phyloP scores from a whole-genome alignment of 2,888 invertebrate species.

The Catocala sponsa region DNA sequence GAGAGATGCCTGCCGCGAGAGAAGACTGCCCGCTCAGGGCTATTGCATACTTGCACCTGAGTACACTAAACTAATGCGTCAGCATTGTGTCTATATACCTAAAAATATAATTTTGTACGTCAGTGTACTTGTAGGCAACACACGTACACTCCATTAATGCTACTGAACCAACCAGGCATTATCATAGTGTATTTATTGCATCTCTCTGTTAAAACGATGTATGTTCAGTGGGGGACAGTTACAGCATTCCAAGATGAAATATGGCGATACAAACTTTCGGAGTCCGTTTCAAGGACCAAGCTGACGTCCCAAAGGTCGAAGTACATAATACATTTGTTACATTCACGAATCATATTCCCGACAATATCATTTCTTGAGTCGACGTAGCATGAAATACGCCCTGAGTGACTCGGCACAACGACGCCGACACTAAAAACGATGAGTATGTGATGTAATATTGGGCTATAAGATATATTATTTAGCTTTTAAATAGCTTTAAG shows the following conservation, averaged over 20 bases:
- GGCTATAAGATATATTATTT: constrained; percentile 40
- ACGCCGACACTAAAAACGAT: constrained; percentile 73
- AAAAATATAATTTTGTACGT: too few species aligned
- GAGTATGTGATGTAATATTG: constrained; percentile 37
- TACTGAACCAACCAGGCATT: too few species aligned
- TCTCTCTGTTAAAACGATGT: background rate
- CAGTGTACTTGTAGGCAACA: too few species aligned
- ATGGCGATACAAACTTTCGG: constrained; percentile 15
- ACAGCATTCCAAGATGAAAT: constrained; percentile 17
- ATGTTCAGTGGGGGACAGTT: constrained; percentile 3
- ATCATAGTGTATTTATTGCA: too few species aligned
- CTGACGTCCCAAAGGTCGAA: constrained; percentile 40
- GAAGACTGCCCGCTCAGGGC: too few species aligned
- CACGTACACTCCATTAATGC: too few species aligned
- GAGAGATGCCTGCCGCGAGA: too few species aligned
- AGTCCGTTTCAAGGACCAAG: constrained; percentile 35
- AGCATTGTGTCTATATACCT: too few species aligned
- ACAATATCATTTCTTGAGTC: constrained; percentile 86
- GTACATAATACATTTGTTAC: constrained; percentile 84
- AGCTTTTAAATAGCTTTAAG: background rate
- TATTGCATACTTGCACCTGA: too few species aligned
- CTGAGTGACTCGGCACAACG: constrained; percentile 86
- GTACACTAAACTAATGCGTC: too few species aligned
- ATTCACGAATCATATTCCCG: constrained; percentile 82
- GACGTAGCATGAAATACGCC: constrained; percentile 87